Percentiles rank a stretch among this genome's conserved stretches.
phyloP scores from a whole-genome alignment of 2,113 vertebrate genomes.

The Muntiacus reevesi region DNA sequence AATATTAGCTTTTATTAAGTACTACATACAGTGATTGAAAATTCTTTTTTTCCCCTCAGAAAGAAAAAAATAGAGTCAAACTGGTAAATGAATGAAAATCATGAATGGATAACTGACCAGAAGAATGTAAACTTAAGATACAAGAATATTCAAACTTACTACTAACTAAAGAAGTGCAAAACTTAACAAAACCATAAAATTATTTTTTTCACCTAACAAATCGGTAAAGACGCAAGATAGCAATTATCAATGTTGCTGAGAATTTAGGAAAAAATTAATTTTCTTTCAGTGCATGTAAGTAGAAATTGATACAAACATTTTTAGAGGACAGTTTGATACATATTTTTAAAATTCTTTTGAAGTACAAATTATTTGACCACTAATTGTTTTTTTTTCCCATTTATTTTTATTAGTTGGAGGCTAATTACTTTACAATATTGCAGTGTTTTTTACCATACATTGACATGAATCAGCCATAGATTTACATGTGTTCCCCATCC shows the following conservation, averaged over 20 bases:
- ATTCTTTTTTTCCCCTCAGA: background rate
- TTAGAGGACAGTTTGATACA: background rate
- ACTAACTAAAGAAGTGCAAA: background rate
- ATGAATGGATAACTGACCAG: background rate
- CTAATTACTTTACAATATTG: too few relatives aligned
- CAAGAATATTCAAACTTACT: background rate
- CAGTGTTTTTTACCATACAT: too few relatives aligned
- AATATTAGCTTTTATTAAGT: background rate
- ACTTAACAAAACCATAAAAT: background rate
- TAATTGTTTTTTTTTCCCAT: background rate
- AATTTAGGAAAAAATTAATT: background rate
- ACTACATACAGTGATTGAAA: background rate
- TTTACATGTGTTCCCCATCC: too few relatives aligned
- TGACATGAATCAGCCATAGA: too few relatives aligned
- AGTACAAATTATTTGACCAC: background rate
- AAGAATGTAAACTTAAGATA: background rate
- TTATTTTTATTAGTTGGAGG: too few relatives aligned
- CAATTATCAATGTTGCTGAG: background rate
- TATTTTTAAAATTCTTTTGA: background rate
- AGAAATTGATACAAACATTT: conserved; percentile 16
- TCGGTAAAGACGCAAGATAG: background rate
- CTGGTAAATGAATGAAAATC: background rate
- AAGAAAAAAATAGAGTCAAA: background rate
- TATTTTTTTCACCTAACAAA: background rate
- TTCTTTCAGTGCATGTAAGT: background rate